phyloP scores from a whole-genome alignment of 2,797 vertebrate genomes.

The Chromobotia macracanthus region DNA sequence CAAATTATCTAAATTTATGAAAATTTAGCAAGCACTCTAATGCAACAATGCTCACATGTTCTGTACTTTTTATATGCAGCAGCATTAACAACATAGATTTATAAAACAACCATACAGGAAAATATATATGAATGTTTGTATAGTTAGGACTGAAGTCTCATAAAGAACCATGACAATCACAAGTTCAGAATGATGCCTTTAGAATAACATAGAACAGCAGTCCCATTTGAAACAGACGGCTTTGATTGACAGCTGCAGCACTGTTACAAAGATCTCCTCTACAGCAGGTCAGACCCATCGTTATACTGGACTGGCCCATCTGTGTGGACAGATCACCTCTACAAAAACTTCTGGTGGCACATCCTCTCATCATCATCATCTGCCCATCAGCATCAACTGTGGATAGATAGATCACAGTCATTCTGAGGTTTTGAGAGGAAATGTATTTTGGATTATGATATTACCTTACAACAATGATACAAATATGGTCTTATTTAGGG shows the following conservation, averaged over 20 bases:
- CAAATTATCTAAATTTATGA: background rate
- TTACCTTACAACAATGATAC: background rate
- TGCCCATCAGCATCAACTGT: constrained; percentile 34
- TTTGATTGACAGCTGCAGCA: background rate
- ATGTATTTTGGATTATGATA: background rate
- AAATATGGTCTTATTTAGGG: background rate
- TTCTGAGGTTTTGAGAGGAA: background rate
- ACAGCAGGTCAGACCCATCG: constrained; percentile 42
- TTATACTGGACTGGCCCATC: constrained; percentile 9
- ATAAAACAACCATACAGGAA: background rate
- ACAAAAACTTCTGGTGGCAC: constrained; percentile 51
- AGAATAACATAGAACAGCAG: background rate
- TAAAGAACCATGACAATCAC: too few relatives aligned
- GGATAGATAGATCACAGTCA: background rate
- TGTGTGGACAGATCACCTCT: constrained; percentile 29
- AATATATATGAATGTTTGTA: background rate
- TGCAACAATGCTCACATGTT: background rate
- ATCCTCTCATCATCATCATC: constrained; percentile 47
- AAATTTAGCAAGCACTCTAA: background rate
- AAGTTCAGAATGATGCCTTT: background rate
- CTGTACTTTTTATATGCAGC: background rate
- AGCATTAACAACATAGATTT: background rate
- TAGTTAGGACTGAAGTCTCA: too few relatives aligned
- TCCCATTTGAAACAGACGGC: constrained; percentile 1
- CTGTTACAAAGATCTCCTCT: constrained; percentile 51